Conservation (phyloP, 2,113 vertebrate genomes). For the Silurus asotus region DNA sequence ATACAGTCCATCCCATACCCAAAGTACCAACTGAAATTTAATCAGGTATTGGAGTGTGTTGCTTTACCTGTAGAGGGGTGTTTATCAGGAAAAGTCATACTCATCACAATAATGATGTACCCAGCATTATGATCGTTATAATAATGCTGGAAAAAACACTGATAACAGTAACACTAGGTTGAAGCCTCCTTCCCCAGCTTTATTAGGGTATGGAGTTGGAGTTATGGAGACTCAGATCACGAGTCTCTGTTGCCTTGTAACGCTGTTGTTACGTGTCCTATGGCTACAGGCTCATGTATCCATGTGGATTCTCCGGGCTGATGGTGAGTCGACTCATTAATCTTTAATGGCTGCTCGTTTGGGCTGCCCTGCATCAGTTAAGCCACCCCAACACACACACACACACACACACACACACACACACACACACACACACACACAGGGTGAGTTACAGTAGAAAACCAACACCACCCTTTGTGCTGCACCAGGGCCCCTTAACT, state of each 20-base stretch:
- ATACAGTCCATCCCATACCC: background rate
- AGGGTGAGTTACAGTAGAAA: constrained; percentile 22
- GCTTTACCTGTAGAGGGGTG: constrained; percentile 4
- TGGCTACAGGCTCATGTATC: constrained; percentile 45
- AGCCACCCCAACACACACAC: background rate
- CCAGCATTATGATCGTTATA: constrained; percentile 12
- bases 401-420: constrained; percentile 31
- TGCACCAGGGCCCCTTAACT: constrained; percentile 28
- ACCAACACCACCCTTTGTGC: constrained; percentile 12
- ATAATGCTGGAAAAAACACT: constrained; percentile 22
- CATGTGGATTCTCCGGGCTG: constrained; percentile 44
- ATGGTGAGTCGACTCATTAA: constrained; percentile 45
- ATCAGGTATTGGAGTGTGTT: background rate
- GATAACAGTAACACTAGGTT: constrained; percentile 2
- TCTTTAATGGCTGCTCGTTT: constrained; percentile 49
- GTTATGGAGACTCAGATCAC: background rate
- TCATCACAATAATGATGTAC: constrained; percentile 22
- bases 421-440: constrained; percentile 7
- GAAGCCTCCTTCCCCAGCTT: background rate
- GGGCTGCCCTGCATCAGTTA: constrained; percentile 19
- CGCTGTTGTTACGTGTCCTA: constrained; percentile 19
- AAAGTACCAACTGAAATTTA: background rate
- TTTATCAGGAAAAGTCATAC: background rate
- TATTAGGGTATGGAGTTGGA: constrained; percentile 1
- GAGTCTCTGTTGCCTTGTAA: constrained; percentile 39